Conservation (phyloP, 2,797 vertebrate genomes). For the Acrossocheilus fasciatus region DNA sequence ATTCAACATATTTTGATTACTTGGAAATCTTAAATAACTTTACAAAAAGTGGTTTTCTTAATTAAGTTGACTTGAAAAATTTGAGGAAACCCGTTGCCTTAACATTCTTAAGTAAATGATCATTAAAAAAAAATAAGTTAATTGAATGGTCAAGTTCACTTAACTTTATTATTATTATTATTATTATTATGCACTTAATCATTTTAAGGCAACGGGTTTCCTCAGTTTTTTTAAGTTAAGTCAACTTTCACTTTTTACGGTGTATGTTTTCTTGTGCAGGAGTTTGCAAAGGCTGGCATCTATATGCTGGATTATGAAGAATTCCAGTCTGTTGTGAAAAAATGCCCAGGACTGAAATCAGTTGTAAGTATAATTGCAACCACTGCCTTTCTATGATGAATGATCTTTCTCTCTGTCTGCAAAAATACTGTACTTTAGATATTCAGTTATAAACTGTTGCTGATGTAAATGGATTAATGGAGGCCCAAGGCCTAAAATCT, state of each 20-base stretch:
- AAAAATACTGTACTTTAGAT: background rate
- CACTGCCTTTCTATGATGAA: background rate
- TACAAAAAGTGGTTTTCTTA: background rate
- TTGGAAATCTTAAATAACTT: background rate
- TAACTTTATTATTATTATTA: no score
- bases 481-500: background rate
- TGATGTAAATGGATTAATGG: conserved; percentile 22
- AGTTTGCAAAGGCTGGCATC: conserved; percentile 70
- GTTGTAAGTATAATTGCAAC: conserved; percentile 66
- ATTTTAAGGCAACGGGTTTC: no score
- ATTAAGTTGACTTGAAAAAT: background rate
- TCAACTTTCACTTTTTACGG: no score
- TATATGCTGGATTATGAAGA: conserved; percentile 71
- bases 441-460: conserved; percentile 17
- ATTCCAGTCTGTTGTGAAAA: conserved; percentile 78
- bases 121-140: no score
- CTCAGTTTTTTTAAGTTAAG: no score
- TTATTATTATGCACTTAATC: no score
- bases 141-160: no score
- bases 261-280: conserved; percentile 63
- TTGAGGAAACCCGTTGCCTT: no score
- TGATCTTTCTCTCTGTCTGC: background rate
- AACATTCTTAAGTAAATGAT: no score
- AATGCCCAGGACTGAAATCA: conserved; percentile 70
- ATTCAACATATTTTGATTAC: conserved; percentile 16